phyloP scores from a whole-genome alignment of 2,888 invertebrate species.

The Keiferia lycopersicella region DNA sequence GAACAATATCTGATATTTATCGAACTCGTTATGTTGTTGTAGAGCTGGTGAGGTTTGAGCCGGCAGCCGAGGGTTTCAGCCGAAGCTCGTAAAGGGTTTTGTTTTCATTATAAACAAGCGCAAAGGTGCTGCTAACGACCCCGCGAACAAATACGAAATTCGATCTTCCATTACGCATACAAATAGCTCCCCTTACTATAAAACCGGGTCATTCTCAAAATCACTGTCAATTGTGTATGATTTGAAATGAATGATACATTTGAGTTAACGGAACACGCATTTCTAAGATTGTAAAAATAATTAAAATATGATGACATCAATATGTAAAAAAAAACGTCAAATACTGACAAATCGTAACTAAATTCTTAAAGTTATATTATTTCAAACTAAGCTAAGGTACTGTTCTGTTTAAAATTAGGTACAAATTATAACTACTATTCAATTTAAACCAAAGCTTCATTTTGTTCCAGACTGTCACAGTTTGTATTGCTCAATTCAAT shows the following conservation, averaged over 20 bases:
- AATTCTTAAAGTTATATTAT: no score
- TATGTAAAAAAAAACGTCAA: no score
- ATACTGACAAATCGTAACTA: no score
- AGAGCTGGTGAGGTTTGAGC: slow-evolving; percentile 34
- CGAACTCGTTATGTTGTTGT: slow-evolving; percentile 30
- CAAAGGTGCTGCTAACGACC: slow-evolving; percentile 79
- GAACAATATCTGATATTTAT: slow-evolving; percentile 27
- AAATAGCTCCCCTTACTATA: slow-evolving; percentile 62
- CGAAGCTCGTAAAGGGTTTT: slow-evolving; percentile 64
- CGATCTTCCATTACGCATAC: slow-evolving; percentile 80
- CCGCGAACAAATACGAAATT: slow-evolving; percentile 80
- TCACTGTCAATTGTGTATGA: background rate
- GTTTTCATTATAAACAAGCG: slow-evolving; percentile 79
- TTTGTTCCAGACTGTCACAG: background rate
- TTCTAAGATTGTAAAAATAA: no score
- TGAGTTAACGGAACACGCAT: no score
- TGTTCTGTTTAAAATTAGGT: no score
- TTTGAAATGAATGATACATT: background rate
- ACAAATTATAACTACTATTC: no score
- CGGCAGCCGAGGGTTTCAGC: slow-evolving; percentile 49
- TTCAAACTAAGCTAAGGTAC: no score
- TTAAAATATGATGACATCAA: no score
- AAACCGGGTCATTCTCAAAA: background rate
- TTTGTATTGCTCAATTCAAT: no score
- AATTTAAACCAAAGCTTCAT: background rate